phyloP scores from a whole-genome alignment of 2,888 invertebrate genomes.

The Argyresthia albistria region DNA sequence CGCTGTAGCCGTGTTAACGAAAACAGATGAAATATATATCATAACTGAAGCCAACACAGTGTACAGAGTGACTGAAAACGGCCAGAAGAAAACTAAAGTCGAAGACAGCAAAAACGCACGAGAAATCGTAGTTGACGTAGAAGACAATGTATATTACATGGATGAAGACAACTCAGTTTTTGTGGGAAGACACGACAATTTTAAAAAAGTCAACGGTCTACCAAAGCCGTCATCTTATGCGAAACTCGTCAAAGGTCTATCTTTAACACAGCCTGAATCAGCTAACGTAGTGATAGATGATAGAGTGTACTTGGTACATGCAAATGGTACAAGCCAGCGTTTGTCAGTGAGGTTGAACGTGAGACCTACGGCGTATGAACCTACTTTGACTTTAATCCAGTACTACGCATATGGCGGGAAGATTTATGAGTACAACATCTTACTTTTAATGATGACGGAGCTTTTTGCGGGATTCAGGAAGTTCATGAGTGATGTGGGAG shows the following conservation, averaged over 20 bases:
- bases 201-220: conserved; percentile 32
- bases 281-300: conserved; percentile 28
- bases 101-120: conserved; percentile 28
- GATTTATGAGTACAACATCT: conserved; percentile 40
- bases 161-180: conserved; percentile 27
- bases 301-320: conserved; percentile 24
- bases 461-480: background rate
- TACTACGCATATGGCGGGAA: conserved; percentile 42
- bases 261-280: conserved; percentile 23
- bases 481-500: background rate
- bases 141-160: conserved; percentile 38
- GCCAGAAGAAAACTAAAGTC: conserved; percentile 31
- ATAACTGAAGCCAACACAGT: conserved; percentile 33
- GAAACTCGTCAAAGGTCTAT: conserved; percentile 31
- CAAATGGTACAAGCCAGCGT: conserved; percentile 28
- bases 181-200: conserved; percentile 19
- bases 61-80: conserved; percentile 38
- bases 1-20: conserved; percentile 14
- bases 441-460: background rate
- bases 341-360: conserved; percentile 21
- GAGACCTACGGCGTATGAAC: conserved; percentile 32
- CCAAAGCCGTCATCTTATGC: conserved; percentile 24
- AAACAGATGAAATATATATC: conserved; percentile 31
- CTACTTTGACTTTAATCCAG: conserved; percentile 35
- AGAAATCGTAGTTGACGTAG: conserved; percentile 36